Evolutionary conservation across 2,888 invertebrate species (phyloP).

Genomic region (Idaea aversata): DNA sequence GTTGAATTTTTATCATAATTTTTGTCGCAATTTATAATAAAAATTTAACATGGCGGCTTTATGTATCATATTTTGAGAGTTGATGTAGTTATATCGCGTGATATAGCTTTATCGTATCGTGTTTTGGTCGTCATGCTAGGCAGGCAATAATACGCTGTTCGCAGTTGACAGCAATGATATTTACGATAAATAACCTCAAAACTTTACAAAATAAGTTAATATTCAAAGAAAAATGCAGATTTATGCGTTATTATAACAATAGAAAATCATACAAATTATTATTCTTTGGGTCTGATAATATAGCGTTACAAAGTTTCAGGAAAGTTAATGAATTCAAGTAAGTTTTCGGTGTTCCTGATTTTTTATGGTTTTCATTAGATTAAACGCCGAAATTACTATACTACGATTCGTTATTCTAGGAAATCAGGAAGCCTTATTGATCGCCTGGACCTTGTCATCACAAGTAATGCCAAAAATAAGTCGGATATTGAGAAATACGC

Average conservation of each 20-base stretch:
- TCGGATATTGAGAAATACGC: constrained; percentile 87
- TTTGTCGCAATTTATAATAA: too few species aligned
- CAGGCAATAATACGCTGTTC: constrained; percentile 10
- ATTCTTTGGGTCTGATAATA: constrained; percentile 93
- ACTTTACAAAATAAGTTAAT: constrained; percentile 33
- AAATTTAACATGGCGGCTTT: too few species aligned
- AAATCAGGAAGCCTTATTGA: constrained; percentile 72
- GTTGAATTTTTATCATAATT: too few species aligned
- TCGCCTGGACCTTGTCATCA: constrained; percentile 86
- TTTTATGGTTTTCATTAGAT: not conserved
- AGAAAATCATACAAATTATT: constrained; percentile 66
- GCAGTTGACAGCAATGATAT: constrained; percentile 31
- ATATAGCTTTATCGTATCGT: too few species aligned
- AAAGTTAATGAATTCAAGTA: constrained; percentile 84
- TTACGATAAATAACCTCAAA: constrained; percentile 52
- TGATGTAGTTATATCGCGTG: too few species aligned
- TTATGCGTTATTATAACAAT: constrained; percentile 35
- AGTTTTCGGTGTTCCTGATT: not conserved
- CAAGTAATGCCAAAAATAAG: constrained; percentile 76
- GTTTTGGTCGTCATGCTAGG: too few species aligned
- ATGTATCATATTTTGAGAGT: too few species aligned
- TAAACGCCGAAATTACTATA: not conserved
- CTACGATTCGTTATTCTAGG: constrained; percentile 57
- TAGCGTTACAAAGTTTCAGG: constrained; percentile 87
- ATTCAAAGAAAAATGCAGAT: constrained; percentile 40